Conservation (phyloP, 2,888 invertebrate species). For the Chaetogeoica ovagalla region DNA sequence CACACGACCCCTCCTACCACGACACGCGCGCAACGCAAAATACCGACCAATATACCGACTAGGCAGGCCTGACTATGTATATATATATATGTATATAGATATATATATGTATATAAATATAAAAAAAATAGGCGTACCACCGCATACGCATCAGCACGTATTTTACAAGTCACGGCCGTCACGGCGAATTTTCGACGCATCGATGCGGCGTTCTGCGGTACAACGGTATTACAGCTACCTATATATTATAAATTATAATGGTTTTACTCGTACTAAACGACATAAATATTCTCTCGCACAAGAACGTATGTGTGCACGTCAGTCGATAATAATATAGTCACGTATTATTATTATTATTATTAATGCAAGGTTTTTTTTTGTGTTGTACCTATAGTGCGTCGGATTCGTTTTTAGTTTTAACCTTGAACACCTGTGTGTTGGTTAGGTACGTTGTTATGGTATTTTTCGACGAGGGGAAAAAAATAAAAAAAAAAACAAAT, state of each 20-base stretch:
- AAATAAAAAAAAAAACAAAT: slow-evolving; percentile 4
- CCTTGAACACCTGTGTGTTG: slow-evolving; percentile 28
- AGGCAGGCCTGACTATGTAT: no score
- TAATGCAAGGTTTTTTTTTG: no score
- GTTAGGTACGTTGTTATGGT: not conserved
- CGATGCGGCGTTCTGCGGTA: not conserved
- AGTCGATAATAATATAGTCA: not conserved
- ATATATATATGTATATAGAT: no score
- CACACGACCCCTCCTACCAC: not conserved
- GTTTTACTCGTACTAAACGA: not conserved
- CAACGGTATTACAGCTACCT: slow-evolving; percentile 5
- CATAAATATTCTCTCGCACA: not conserved
- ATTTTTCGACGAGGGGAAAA: not conserved
- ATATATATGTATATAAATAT: no score
- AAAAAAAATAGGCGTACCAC: not conserved
- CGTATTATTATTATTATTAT: not conserved
- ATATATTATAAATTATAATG: not conserved
- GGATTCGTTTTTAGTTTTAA: not conserved
- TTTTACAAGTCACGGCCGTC: not conserved
- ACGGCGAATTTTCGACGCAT: slow-evolving; percentile 17
- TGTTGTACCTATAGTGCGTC: not conserved
- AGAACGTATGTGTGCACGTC: not conserved
- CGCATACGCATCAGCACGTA: no score
- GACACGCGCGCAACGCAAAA: not conserved
- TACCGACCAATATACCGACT: no score